Evolutionary conservation across 1,140 invertebrate genomes (phyloP), one percentile per base, ranked within the genome.

Genomic region (Myzus persicae): DNA sequence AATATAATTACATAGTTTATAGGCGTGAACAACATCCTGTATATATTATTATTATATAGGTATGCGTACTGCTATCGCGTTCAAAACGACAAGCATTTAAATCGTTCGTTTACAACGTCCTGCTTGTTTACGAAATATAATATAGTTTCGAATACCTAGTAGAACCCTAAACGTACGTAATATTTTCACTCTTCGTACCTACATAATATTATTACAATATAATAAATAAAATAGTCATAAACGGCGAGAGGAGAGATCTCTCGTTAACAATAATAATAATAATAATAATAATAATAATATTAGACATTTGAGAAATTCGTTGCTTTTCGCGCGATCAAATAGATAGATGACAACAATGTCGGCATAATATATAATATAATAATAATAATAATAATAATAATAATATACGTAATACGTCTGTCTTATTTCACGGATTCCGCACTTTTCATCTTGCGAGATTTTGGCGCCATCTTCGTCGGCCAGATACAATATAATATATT

Each of bases 1-100:
- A 82, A 82, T 38, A 24, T 82, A 82, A 82, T 22, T 76, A n/a
- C 9, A 81, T 38, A 38, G 20, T 38, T 81, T n/a, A 38, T 2
- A 82, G 36, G 36, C 76, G 8, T 9, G 76, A 82, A 82, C 36
- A 38, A 84, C 9, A 42, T 84, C 1, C 59, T 76, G 5, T 36
- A n/a, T 38, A 84, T 24, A 26, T 84, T 40, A 42, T 84, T 84
- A 26, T 42, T 20, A 31, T 31, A 7, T 38, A 38, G 14, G 5
- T 6, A 81, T 22, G 20, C 76, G 14, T 76, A 36, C 67, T 38
- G 8, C 38, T 38, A 2, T 38, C 76, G 76, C 8, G 18, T n/a
- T 36, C 20, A 82, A 82, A 82, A 82, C 59, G 76, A 82, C 76
- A 82, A 82, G 76, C 36, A 82, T 82, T 38, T 82, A 82, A 82